phyloP scores from a whole-genome alignment of 2,888 invertebrate species.

The Tubulanus polymorphus region DNA sequence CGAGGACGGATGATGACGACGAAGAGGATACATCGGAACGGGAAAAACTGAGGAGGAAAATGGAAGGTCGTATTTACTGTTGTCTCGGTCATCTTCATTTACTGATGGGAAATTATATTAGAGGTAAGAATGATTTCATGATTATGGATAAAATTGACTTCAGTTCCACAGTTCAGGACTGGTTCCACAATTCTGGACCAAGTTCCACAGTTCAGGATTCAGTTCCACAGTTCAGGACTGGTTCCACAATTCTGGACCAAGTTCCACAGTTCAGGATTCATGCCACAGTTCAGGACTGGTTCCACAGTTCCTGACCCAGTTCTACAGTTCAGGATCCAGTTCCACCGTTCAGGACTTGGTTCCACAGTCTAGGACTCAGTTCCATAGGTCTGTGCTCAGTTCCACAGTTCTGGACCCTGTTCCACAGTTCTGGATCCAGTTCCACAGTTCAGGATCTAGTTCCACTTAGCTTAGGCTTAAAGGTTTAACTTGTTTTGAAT shows the following conservation, averaged over 20 bases:
- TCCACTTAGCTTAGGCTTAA: too few relatives aligned
- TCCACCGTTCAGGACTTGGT: too few relatives aligned
- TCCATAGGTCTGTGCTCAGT: too few relatives aligned
- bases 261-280: background rate
- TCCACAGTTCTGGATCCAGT: too few relatives aligned
- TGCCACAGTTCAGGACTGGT: background rate
- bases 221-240: too few relatives aligned
- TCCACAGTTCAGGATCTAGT: too few relatives aligned
- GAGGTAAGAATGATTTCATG: slow-evolving; percentile 65
- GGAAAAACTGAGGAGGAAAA: slow-evolving; percentile 4
- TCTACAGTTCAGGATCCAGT: background rate
- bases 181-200: too few relatives aligned
- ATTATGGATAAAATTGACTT: background rate
- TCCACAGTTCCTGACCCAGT: too few relatives aligned
- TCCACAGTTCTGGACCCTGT: too few relatives aligned
- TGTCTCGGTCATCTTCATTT: slow-evolving; percentile 94
- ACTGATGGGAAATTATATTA: slow-evolving; percentile 84
- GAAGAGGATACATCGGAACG: slow-evolving; percentile 75
- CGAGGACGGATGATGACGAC: slow-evolving; percentile 54
- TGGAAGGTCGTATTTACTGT: slow-evolving; percentile 77
- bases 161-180: background rate
- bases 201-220: background rate
- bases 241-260: too few relatives aligned
- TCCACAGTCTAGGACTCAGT: too few relatives aligned
- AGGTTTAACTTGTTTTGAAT: too few relatives aligned